phyloP scores from a whole-genome alignment of 2,797 vertebrate genomes.

The Eremophila alpestris region DNA sequence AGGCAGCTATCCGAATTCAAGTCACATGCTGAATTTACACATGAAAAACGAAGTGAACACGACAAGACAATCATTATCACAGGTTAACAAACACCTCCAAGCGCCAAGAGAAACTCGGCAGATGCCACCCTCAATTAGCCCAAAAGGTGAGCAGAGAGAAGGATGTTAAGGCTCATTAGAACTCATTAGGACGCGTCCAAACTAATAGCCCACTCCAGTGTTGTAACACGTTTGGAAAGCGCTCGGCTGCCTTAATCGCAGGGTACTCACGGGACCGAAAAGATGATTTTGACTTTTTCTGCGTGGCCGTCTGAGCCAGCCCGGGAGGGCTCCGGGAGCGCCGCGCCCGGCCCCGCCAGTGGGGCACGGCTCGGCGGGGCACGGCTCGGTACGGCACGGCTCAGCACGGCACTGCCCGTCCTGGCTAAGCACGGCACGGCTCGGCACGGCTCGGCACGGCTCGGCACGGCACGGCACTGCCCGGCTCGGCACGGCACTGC shows the following conservation, averaged over 20 bases:
- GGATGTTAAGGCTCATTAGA: not conserved
- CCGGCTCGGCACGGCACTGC: accelerated
- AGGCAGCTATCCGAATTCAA: not conserved
- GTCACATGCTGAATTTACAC: conserved; percentile 5
- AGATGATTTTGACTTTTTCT: not conserved
- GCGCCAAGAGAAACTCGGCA: not conserved
- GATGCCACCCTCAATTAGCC: not conserved
- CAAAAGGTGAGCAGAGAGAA: not conserved
- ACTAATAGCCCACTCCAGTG: not conserved
- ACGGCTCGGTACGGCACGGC: not conserved
- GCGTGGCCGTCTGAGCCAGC: not conserved
- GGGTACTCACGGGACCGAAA: not conserved
- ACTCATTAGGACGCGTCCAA: not conserved
- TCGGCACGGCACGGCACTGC: not conserved
- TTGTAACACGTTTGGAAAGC: not conserved
- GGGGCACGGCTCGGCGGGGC: not conserved
- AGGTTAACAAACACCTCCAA: not conserved
- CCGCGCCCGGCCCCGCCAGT: not conserved
- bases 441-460: too few relatives aligned
- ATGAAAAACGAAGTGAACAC: not conserved
- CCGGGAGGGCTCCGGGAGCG: not conserved
- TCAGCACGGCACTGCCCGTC: not conserved
- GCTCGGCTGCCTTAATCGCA: not conserved
- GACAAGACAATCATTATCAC: not conserved
- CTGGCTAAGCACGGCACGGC: too few relatives aligned